Percentiles rank a stretch among this genome's conserved stretches.
These are phyloP conservation scores for Alaudala cheleensis DNA, from an alignment of 2,113 vertebrate species.

Conservation along the genomic window DNA sequence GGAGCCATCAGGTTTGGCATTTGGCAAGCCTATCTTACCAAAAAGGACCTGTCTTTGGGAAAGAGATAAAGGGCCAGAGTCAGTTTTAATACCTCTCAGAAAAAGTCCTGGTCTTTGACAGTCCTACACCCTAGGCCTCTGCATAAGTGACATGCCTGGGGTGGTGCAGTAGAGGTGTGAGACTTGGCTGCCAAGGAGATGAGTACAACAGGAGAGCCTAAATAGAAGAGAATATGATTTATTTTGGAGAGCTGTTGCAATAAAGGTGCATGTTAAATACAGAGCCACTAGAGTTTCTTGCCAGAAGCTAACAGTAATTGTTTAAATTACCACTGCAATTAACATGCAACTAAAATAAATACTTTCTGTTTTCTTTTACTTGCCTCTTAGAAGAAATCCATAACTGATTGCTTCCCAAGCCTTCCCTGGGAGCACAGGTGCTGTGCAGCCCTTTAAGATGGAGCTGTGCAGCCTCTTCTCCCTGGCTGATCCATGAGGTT, in stretches of 20 bases:
- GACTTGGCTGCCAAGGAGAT: background rate
- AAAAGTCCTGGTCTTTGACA: background rate
- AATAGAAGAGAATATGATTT: background rate
- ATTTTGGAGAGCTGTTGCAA: background rate
- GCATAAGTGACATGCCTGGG: background rate
- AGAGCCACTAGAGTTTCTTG: background rate
- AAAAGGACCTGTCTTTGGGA: background rate
- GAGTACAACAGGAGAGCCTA: background rate
- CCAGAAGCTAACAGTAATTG: constrained; percentile 46
- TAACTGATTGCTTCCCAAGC: background rate
- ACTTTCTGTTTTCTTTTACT: background rate
- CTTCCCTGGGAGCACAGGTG: background rate
- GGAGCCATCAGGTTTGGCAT: background rate
- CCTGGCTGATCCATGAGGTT: rapidly evolving
- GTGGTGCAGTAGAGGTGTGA: background rate
- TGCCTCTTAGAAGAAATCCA: background rate
- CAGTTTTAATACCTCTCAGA: background rate
- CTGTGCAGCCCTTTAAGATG: background rate
- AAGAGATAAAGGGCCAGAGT: background rate
- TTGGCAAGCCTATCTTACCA: background rate
- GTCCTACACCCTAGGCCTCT: background rate
- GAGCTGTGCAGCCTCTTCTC: background rate
- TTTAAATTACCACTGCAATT: constrained; percentile 41
- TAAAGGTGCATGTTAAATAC: background rate
- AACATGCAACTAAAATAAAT: background rate